Base-by-base conservation (phyloP, 1,140 invertebrate genomes). In the Trichonephila inaurata region DNA sequence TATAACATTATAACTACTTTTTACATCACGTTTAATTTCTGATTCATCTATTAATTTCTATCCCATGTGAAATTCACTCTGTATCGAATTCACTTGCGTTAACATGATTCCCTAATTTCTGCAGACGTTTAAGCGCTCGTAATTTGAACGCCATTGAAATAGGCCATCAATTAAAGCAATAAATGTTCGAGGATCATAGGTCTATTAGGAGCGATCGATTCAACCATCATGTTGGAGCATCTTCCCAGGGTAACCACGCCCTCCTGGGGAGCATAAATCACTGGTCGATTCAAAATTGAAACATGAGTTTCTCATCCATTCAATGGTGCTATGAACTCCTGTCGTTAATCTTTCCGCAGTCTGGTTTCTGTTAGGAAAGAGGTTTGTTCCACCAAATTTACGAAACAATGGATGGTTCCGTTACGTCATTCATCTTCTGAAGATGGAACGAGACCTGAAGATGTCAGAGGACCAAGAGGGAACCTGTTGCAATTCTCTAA, bases 371-470 rank as follows among this genome's bases (percentile, higher is more conserved):
- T 33, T 14, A 10, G 14, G 33, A 77, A 77, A 77, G 72, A 77
- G 28, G 72, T 77, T 40, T 77, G 72, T 77, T 77, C 72, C 28
- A 77, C 72, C 72, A 77, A 77, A 77, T 77, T 77, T 77, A 19
- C 72, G 72, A 77, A 77, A 77, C 72, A 77, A 77, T 77, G 72
- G 28, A 77, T 77, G 28, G 72, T 28, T 33, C 72, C 12, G 6
- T 77, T 77, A 18, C 14, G 24, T 28, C 72, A 40, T 77, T 28
- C 72, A 77, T 77, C 72, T 33, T 77, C 6, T 40, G 3, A 6
- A 16, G 28, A 77, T 18, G 6, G 28, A 18, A 77, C 24, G 72
- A 77, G 72, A 14, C 28, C 33, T 33, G 33, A 77, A 19, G 18
- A 40, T 77, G 72, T 40, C 72, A 77, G 28, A 77, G 33, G 33